These are phyloP conservation scores for Idaea aversata DNA, from an alignment of 2,888 invertebrate genomes.

Conservation along the genomic window DNA sequence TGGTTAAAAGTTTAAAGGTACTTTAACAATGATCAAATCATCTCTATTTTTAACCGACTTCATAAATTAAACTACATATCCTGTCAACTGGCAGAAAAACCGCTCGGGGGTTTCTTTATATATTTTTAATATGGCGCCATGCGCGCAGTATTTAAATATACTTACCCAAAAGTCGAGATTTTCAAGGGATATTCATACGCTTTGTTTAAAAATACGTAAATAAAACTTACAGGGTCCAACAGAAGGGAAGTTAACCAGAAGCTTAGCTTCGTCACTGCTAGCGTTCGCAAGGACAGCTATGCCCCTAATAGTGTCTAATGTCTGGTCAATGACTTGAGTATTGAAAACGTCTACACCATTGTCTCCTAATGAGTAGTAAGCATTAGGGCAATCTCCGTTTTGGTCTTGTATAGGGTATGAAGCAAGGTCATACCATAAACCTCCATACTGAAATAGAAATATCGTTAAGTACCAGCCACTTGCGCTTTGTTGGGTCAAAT, in stretches of 20 bases:
- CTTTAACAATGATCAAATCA: too few relatives aligned
- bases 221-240: not conserved
- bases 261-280: constrained; percentile 44
- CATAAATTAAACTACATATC: too few relatives aligned
- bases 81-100: too few relatives aligned
- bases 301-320: constrained; percentile 49
- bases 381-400: constrained; percentile 56
- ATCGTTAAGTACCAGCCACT: not conserved
- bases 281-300: constrained; percentile 47
- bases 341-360: constrained; percentile 48
- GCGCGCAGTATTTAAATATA: too few relatives aligned
- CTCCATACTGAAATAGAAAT: constrained; percentile 46
- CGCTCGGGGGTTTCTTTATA: too few relatives aligned
- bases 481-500: not conserved
- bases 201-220: not conserved
- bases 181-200: too few relatives aligned
- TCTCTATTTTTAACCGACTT: too few relatives aligned
- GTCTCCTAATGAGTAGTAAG: constrained; percentile 43
- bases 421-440: constrained; percentile 59
- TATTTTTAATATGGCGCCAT: too few relatives aligned
- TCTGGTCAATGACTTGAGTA: constrained; percentile 55
- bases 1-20: too few relatives aligned
- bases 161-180: too few relatives aligned
- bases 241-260: constrained; percentile 20
- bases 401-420: constrained; percentile 63